A percentile compares a stretch with the other conserved stretches of the same genome.
Evolutionary conservation across 2,888 invertebrate genomes (phyloP).

Genomic region (Yponomeuta evonymella): DNA sequence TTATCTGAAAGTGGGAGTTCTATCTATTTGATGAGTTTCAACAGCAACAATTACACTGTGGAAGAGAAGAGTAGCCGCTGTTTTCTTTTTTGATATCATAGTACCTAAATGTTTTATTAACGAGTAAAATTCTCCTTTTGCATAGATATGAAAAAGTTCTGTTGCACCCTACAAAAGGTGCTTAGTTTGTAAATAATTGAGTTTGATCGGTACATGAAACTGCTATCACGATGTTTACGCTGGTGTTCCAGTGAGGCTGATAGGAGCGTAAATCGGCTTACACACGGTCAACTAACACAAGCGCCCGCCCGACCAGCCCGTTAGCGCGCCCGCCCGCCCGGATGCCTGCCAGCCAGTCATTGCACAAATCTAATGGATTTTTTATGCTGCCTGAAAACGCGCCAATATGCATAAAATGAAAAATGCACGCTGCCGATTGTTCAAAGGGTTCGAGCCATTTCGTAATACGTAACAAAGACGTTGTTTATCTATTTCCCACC

Average conservation of each 20-base stretch:
- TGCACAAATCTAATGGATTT: constrained; percentile 65
- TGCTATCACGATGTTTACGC: constrained; percentile 25
- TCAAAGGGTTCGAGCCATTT: neutral
- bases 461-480: no score
- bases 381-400: constrained; percentile 51
- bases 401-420: constrained; percentile 51
- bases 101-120: no score
- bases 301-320: constrained; percentile 15
- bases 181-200: neutral
- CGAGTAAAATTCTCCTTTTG: no score
- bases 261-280: constrained; percentile 47
- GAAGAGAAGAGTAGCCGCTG: no score
- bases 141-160: no score
- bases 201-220: constrained; percentile 21
- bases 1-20: no score
- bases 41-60: no score
- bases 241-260: constrained; percentile 26
- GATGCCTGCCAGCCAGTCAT: constrained; percentile 36
- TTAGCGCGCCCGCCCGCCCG: constrained; percentile 22
- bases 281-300: constrained; percentile 45
- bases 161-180: no score
- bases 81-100: no score
- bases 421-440: constrained; percentile 49
- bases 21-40: no score
- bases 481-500: no score